Evolutionary conservation across 2,113 vertebrate species (phyloP), one percentile per base, ranked within the genome.

Genomic region (Mustela nigripes): DNA sequence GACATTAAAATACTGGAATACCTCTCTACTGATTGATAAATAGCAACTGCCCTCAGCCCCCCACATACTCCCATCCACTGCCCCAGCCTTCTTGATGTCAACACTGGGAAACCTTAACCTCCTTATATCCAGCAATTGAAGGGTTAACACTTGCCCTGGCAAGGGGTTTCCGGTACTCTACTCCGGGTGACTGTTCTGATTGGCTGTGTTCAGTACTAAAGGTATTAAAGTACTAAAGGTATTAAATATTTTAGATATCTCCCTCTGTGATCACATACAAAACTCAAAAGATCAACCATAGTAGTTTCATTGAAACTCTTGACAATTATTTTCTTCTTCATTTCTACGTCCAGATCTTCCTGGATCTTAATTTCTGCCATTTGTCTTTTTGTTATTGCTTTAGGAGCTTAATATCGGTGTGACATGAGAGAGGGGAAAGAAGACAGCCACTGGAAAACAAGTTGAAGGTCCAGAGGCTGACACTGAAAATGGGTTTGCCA

Each of bases 321-420:
- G 63, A 71, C 48, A 93, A 86, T 67, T 48, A 28, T 36, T 92
- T 94, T 92, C 12, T 11, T 58, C 22, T 74, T 87, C 65, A n/a
- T 11, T 76, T 28, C 71, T 45, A 74, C 42, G 6, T 76, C 4
- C 28, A 22, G 45, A 26, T 89, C 28, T 95, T 93, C 53, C 80
- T 82, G 71, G 22, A 63, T 50, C 33, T 85, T 93, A 74, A 80
- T 93, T 95, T 96, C 50, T 92, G 36, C 19, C 45, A 39, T 92
- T 95, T 97, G n/a, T 1, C 45, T 58, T 92, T 95, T 39, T 84
- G 4, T 85, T 63, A 60, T 78, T 89, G n/a, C 15, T 73, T 85
- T 94, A 86, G 81, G 28, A 95, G 87, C 50, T 71, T 89, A 78
- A 48, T 78, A 42, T 22, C 22, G n/a, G 14, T 48, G 11, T 53